Evolutionary conservation across 2,888 invertebrate genomes (phyloP).

Genomic region (Andrena flavipes): DNA sequence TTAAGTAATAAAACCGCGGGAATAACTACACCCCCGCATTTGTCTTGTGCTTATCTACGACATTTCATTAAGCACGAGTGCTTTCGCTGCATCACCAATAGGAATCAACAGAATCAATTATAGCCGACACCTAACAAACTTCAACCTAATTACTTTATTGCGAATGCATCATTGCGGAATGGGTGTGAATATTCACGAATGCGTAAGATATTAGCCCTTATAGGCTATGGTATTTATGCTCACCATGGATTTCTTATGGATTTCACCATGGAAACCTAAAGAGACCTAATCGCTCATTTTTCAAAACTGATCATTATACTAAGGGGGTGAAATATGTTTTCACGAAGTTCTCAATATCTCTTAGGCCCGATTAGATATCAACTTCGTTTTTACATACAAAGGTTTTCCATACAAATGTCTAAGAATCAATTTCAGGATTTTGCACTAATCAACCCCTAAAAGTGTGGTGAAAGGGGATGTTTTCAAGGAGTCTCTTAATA

Average conservation of each 20-base stretch:
- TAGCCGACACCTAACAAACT: slow-evolving; percentile 74
- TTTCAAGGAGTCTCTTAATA: no score
- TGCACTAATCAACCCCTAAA: no score
- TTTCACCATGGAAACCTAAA: no score
- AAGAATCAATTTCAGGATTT: no score
- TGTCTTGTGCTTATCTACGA: slow-evolving; percentile 72
- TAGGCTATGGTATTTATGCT: neutral
- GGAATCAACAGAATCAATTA: slow-evolving; percentile 76
- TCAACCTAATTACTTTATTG: slow-evolving; percentile 73
- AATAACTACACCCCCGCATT: slow-evolving; percentile 54
- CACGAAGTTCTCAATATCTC: no score
- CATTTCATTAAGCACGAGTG: slow-evolving; percentile 79
- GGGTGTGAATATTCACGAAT: slow-evolving; percentile 21
- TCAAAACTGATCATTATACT: no score
- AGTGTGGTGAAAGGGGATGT: no score
- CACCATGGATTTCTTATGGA: neutral
- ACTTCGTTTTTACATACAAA: no score
- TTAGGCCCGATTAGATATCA: no score
- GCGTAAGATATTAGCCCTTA: neutral
- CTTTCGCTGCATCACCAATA: slow-evolving; percentile 74
- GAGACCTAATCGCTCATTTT: no score
- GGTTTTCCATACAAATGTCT: no score
- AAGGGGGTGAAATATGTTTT: no score
- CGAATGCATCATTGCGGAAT: slow-evolving; percentile 68
- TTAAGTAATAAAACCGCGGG: slow-evolving; percentile 58